Conservation (phyloP, 2,888 invertebrate genomes). For the Tupiocoris notatus region DNA sequence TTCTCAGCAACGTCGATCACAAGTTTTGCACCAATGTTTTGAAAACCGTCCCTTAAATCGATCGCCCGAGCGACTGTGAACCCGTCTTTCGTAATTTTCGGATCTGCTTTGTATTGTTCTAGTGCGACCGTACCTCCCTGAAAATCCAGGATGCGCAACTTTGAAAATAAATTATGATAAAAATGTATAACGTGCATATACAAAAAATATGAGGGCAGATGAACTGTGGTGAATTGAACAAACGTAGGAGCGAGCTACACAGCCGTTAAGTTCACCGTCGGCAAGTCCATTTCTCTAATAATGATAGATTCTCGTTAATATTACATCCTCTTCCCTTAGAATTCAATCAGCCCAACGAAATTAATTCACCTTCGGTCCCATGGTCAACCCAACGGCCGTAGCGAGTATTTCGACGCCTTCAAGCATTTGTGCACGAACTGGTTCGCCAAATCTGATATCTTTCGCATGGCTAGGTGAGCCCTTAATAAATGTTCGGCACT, state of each 20-base stretch:
- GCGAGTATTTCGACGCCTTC: conserved; percentile 97
- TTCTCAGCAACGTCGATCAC: conserved; percentile 99
- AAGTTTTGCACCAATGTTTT: conserved; percentile 96
- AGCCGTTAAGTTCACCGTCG: too few species aligned
- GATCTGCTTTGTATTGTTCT: conserved; percentile 99
- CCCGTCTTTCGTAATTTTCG: conserved; percentile 98
- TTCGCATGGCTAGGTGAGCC: conserved; percentile 29
- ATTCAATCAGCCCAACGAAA: too few species aligned
- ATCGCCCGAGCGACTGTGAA: conserved; percentile 98
- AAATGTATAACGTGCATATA: too few species aligned
- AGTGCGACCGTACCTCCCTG: conserved; percentile 96
- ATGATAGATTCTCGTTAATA: too few species aligned
- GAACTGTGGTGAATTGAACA: too few species aligned
- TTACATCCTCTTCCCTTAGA: too few species aligned
- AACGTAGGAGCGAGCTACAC: too few species aligned
- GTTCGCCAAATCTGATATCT: conserved; percentile 44
- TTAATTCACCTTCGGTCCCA: conserved; percentile 84
- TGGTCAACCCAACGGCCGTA: conserved; percentile 98
- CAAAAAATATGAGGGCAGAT: too few species aligned
- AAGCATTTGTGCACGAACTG: conserved; percentile 55
- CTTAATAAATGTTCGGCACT: conserved; percentile 3
- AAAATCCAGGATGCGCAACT: too few species aligned
- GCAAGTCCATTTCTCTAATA: too few species aligned
- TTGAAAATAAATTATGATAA: too few species aligned
- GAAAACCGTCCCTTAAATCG: conserved; percentile 97